Conservation (phyloP, 35 echinoderm and acorn worm genomes). For the Holothuria glaberrima region DNA sequence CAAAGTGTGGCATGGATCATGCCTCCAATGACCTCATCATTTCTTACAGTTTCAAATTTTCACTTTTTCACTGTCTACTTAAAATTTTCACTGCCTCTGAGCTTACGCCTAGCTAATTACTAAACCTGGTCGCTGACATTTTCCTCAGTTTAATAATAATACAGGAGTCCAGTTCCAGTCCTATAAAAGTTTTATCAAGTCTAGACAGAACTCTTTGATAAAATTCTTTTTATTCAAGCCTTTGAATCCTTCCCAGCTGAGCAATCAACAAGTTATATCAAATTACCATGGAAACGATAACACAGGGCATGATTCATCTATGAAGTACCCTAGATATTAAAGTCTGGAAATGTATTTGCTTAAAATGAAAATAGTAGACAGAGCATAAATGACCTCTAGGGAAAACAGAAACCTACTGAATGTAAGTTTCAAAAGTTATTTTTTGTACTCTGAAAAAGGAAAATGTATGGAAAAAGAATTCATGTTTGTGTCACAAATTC, state of each 20-base stretch:
- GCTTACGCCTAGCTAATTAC: too few relatives aligned
- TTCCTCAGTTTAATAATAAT: neutral
- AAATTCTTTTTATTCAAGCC: neutral
- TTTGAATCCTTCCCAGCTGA: constrained; percentile 29
- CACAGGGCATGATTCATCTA: constrained; percentile 6
- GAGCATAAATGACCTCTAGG: neutral
- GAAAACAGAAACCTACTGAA: too few relatives aligned
- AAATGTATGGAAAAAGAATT: too few relatives aligned
- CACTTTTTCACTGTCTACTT: too few relatives aligned
- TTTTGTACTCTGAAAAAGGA: too few relatives aligned
- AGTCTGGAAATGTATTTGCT: neutral
- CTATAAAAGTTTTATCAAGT: neutral
- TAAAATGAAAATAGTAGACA: neutral
- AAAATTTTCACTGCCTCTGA: too few relatives aligned
- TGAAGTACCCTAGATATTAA: neutral
- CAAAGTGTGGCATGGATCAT: too few relatives aligned
- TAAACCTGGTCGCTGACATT: too few relatives aligned
- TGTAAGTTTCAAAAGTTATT: too few relatives aligned
- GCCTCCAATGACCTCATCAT: too few relatives aligned
- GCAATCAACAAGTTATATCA: constrained; percentile 37
- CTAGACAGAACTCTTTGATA: neutral
- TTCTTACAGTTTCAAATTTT: too few relatives aligned
- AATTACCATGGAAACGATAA: constrained; percentile 44
- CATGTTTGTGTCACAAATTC: too few relatives aligned
- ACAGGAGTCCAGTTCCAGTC: neutral